phyloP scores from a whole-genome alignment of 2,113 vertebrate species.

The Rhea americana region DNA sequence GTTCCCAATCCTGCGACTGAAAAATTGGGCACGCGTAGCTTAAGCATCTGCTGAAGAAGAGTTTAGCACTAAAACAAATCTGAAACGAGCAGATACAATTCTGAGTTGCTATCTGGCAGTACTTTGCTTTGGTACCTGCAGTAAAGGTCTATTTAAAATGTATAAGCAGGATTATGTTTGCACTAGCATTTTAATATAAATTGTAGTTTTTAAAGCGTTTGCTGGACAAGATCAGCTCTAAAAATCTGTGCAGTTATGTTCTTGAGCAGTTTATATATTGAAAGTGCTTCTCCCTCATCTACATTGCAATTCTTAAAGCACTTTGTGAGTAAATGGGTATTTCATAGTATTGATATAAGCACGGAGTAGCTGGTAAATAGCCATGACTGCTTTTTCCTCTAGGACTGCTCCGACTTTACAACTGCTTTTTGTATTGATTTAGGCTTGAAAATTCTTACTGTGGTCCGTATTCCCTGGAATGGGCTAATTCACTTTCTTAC shows the following conservation, averaged over 20 bases:
- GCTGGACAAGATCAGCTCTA: not conserved
- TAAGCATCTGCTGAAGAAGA: not conserved
- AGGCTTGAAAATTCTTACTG: not conserved
- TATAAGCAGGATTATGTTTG: not conserved
- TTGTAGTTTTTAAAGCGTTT: not conserved
- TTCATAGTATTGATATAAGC: not conserved
- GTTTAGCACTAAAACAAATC: not conserved
- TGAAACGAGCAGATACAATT: not conserved
- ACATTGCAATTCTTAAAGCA: not conserved
- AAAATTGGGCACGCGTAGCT: not conserved
- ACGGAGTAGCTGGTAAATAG: not conserved
- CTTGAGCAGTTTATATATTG: not conserved
- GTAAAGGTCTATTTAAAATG: fast-evolving
- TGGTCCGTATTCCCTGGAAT: fast-evolving
- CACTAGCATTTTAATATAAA: not conserved
- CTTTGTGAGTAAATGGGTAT: fast-evolving
- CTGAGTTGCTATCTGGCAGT: fast-evolving
- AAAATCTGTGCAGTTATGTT: not conserved
- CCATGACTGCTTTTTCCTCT: fast-evolving
- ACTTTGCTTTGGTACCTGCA: not conserved
- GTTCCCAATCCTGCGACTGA: not conserved
- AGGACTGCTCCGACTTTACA: fast-evolving
- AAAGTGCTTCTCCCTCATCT: not conserved
- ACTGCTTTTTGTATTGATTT: fast-evolving
- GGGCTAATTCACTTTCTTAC: fast-evolving